Percentiles rank a stretch among this genome's conserved stretches.
Conservation (phyloP, 2,888 invertebrate species). For the Eupithecia insigniata region DNA sequence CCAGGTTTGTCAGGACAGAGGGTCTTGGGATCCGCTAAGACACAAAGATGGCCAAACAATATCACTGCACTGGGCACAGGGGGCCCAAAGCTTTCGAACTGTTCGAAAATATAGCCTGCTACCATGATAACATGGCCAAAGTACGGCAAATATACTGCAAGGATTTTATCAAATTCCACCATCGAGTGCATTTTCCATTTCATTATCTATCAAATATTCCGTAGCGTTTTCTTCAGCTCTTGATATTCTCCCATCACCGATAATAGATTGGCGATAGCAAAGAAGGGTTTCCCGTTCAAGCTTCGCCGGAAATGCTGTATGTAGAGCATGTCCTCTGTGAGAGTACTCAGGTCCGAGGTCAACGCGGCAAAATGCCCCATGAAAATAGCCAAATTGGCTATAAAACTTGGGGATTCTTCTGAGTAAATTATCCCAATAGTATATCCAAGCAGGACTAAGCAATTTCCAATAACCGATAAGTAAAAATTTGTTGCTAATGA, state of each 20-base stretch:
- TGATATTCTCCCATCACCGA: constrained; percentile 57
- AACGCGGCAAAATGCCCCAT: constrained; percentile 51
- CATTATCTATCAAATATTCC: constrained; percentile 18
- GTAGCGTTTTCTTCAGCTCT: constrained; percentile 47
- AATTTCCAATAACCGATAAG: constrained; percentile 45
- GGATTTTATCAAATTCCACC: constrained; percentile 48
- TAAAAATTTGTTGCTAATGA: constrained; percentile 50
- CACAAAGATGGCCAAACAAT: constrained; percentile 67
- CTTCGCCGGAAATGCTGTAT: constrained; percentile 41
- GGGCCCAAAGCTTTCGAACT: constrained; percentile 57
- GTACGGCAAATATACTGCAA: constrained; percentile 62
- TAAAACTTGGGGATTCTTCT: constrained; percentile 39
- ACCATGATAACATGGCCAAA: constrained; percentile 70
- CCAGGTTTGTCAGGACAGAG: constrained; percentile 56
- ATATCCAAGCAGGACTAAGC: constrained; percentile 53
- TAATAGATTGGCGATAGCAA: constrained; percentile 55
- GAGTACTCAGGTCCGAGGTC: constrained; percentile 46
- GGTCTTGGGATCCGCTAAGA: constrained; percentile 61
- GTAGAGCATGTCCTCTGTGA: constrained; percentile 47
- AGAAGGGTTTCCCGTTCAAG: constrained; percentile 50
- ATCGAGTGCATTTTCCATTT: constrained; percentile 46
- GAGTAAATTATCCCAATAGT: constrained; percentile 47
- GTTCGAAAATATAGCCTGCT: constrained; percentile 71
- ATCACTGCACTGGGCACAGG: constrained; percentile 72
- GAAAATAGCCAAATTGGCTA: constrained; percentile 50